phyloP scores from a whole-genome alignment of 2,797 vertebrate genomes.

The Pampus argenteus region DNA sequence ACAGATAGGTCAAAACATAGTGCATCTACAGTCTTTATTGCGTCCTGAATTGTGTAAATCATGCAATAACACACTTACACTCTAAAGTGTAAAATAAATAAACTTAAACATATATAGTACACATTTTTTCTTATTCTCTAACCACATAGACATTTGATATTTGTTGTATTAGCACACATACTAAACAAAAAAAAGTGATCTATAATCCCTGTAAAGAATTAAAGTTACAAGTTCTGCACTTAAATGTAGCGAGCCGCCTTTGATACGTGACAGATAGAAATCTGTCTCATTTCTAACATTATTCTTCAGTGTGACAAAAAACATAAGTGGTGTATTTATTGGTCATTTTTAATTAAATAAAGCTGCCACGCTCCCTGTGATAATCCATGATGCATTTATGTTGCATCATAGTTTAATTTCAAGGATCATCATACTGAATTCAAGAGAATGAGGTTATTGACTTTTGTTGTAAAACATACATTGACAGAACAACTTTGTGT shows the following conservation, averaged over 20 bases:
- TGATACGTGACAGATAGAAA: not conserved
- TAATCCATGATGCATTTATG: not conserved
- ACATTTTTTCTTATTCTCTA: not conserved
- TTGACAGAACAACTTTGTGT: not conserved
- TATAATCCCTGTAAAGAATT: not conserved
- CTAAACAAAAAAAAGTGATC: not conserved
- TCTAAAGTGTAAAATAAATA: too few species aligned
- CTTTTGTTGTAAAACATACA: not conserved
- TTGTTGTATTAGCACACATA: not conserved
- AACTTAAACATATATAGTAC: not conserved
- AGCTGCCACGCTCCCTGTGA: not conserved
- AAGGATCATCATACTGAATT: not conserved
- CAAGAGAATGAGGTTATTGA: not conserved
- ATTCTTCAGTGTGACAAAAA: not conserved
- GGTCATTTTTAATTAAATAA: not conserved
- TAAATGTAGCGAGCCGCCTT: not conserved
- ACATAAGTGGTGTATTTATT: not conserved
- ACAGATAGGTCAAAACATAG: conserved; percentile 22
- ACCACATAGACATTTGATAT: not conserved
- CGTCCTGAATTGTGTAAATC: conserved; percentile 8
- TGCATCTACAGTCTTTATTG: not conserved
- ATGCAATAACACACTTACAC: too few species aligned
- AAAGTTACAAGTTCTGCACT: not conserved
- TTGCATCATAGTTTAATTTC: not conserved
- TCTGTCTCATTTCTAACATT: not conserved